Evolutionary conservation across 2,797 vertebrate genomes (phyloP), one percentile per base, ranked within the genome.

Genomic region (Rhynchotus rufescens): DNA sequence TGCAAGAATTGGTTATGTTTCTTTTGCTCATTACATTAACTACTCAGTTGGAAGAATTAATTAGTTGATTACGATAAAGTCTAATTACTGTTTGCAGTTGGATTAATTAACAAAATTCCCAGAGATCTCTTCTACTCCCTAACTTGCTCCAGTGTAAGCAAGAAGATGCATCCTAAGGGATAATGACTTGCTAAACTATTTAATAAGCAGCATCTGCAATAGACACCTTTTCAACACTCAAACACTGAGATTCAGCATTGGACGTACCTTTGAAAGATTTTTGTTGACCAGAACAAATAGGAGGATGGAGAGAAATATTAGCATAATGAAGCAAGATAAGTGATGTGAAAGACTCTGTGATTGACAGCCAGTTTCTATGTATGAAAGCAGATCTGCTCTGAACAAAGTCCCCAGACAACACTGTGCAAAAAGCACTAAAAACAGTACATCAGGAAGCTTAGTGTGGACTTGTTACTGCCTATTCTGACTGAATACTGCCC

Each of bases 11-110:
- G 25, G 66, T 73, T 92, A 66, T 88, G 84, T 87, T 93, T 83
- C 51, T 83, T 93, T 80, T 52, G 64, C 90, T 94, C 87, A 93
- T 96, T 96, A 93, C 79, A 89, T 86, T 38, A 81, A 87, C 92
- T 89, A 91, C 90, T 88, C 90, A 94, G 82, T 74, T 93, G 94
- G 94, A 96, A 96, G 92, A 92, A 94, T 96, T 96, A 95, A 96
- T 96, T 96, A 92, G 90, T 88, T 93, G 87, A 96, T 94, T 95
- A 80, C 0, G 82, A 94, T 94, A 93, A 95, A 94, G 91, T 95
- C 94, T 94, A 96, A 96, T 96, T 96, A 95, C 90, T 95, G 90
- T 94, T 96, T 95, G 90, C 92, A 65, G 89, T 77, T 93, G 90
- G 88, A 96, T 92, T 96, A 95, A 96, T 95, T 96, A 95, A 89